Evolutionary conservation across 2,888 invertebrate genomes (phyloP).

Genomic region (Calliphora vomitoria): DNA sequence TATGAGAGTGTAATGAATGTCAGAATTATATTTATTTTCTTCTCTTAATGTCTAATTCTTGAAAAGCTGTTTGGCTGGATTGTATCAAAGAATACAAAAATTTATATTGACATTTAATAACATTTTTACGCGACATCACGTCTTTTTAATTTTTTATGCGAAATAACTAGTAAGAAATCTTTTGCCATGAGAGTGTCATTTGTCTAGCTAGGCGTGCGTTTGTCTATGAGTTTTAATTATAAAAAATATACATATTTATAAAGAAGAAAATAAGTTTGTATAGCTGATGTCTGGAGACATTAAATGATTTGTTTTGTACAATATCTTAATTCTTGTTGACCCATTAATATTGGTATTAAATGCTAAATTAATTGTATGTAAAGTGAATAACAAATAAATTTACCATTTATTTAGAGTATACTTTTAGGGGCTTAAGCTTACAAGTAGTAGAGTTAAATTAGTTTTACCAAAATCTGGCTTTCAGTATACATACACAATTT

Average conservation of each 20-base stretch:
- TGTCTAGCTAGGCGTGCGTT: slow-evolving; percentile 16
- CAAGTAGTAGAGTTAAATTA: neutral
- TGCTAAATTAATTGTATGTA: neutral
- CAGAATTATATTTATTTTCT: slow-evolving; percentile 20
- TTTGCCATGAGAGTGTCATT: slow-evolving; percentile 16
- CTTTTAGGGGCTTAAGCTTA: neutral
- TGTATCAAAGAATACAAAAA: neutral
- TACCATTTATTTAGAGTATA: neutral
- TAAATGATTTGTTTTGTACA: neutral
- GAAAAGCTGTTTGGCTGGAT: neutral
- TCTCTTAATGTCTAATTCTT: neutral
- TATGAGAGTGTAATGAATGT: slow-evolving; percentile 49
- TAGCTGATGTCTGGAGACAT: neutral
- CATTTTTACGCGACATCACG: slow-evolving; percentile 40
- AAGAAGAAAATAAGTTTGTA: neutral
- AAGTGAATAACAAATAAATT: neutral
- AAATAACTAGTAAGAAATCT: slow-evolving; percentile 8
- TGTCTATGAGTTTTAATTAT: slow-evolving; percentile 1
- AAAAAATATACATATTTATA: slow-evolving; percentile 20
- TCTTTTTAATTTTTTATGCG: slow-evolving; percentile 25
- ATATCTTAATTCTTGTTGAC: neutral
- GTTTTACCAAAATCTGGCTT: too few species aligned
- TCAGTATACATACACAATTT: neutral
- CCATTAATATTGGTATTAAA: neutral
- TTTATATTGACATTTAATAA: slow-evolving; percentile 36